Conservation (phyloP, 1,140 invertebrate species). For the Pygmarrhopalites habei region DNA sequence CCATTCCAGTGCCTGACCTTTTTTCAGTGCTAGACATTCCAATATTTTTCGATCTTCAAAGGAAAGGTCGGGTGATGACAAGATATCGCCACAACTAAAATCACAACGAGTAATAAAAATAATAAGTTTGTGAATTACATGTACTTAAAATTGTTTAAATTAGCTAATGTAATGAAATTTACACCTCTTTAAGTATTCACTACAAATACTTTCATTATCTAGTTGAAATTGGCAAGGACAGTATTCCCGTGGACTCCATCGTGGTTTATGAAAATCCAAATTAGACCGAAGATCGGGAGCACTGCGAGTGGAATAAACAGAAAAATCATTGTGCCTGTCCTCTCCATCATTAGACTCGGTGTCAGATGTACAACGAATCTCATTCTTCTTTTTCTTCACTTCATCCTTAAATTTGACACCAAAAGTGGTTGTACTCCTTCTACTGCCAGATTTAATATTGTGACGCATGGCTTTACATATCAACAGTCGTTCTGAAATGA, state of each 20-base stretch:
- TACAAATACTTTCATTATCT: conserved; percentile 22
- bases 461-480: neutral
- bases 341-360: conserved; percentile 20
- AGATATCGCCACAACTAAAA: conserved; percentile 30
- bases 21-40: conserved; percentile 31
- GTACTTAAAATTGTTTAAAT: too few relatives aligned
- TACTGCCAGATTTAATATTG: neutral
- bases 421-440: neutral
- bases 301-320: conserved; percentile 17
- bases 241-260: conserved; percentile 25
- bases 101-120: too few relatives aligned
- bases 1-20: conserved; percentile 34
- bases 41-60: conserved; percentile 36
- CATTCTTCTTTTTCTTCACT: neutral
- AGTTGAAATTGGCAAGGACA: conserved; percentile 28
- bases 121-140: too few relatives aligned
- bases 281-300: conserved; percentile 27
- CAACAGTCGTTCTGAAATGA: neutral
- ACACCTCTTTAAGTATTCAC: conserved; percentile 30
- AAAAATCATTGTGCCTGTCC: too few relatives aligned
- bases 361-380: conserved; percentile 4
- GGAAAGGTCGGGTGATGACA: conserved; percentile 13
- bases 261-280: conserved; percentile 30
- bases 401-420: neutral
- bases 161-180: too few relatives aligned